Evolutionary conservation across 2,113 vertebrate genomes (phyloP).

Genomic region (Montifringilla adamsi): DNA sequence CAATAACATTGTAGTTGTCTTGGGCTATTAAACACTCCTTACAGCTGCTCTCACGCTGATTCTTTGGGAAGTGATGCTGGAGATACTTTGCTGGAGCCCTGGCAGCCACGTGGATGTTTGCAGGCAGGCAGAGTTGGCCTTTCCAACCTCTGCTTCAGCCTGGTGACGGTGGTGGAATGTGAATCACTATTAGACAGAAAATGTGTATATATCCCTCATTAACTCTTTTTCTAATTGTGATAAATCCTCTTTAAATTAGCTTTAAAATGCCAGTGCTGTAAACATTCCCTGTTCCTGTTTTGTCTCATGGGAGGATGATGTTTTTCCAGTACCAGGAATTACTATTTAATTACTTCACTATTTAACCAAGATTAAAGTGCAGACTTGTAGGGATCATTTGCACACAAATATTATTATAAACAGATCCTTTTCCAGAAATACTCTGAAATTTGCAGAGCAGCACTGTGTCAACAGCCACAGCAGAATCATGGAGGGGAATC

Average conservation of each 20-base stretch:
- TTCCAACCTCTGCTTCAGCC: background rate
- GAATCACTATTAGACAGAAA: background rate
- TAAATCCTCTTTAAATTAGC: conserved; percentile 52
- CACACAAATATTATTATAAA: conserved; percentile 21
- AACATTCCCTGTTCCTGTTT: background rate
- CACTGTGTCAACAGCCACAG: conserved; percentile 39
- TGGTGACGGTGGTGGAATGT: background rate
- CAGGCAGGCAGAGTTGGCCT: background rate
- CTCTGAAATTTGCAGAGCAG: conserved; percentile 39
- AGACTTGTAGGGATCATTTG: conserved; percentile 10
- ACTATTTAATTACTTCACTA: conserved; percentile 38
- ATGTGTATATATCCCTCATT: background rate
- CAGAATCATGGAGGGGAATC: background rate
- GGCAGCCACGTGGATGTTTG: background rate
- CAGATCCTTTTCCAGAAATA: conserved; percentile 36
- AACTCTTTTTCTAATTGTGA: conserved; percentile 37
- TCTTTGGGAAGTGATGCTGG: background rate
- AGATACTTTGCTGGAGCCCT: background rate
- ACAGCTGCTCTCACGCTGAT: background rate
- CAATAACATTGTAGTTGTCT: background rate
- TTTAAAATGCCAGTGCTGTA: background rate
- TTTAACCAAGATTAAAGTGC: conserved; percentile 55
- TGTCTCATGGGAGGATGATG: background rate
- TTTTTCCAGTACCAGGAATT: conserved; percentile 39
- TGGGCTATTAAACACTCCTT: background rate